Evolutionary conservation across 2,113 vertebrate genomes (phyloP).

Genomic region (Malurus cyaneus): DNA sequence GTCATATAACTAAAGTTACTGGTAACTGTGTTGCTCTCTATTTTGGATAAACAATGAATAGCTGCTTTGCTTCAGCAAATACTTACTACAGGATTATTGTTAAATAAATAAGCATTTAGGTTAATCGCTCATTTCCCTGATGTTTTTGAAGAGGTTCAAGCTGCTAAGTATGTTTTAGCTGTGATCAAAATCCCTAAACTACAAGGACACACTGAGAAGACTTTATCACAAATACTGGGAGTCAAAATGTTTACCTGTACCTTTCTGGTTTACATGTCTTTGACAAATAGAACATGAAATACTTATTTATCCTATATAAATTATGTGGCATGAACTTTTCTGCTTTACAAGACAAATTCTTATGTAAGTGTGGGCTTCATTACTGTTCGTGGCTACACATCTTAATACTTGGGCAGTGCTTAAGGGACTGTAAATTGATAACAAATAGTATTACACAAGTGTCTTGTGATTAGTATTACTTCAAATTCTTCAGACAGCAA

Average conservation of each 20-base stretch:
- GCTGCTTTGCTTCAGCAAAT: neutral
- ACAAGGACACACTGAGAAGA: neutral
- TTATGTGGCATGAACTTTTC: neutral
- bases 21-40: neutral
- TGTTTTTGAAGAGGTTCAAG: neutral
- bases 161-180: neutral
- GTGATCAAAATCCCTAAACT: neutral
- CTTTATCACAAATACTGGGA: neutral
- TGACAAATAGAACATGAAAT: neutral
- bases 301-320: neutral
- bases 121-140: neutral
- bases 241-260: neutral
- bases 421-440: neutral
- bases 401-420: neutral
- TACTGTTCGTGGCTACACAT: neutral
- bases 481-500: neutral
- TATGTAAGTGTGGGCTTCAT: neutral
- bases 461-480: neutral
- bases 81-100: neutral
- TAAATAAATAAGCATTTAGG: neutral
- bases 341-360: neutral
- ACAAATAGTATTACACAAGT: neutral
- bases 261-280: neutral
- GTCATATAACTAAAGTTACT: neutral
- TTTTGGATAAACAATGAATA: neutral